These are phyloP conservation scores for Poeciliopsis retropinna DNA, from an alignment of 2,113 vertebrate genomes.

Conservation along the genomic window DNA sequence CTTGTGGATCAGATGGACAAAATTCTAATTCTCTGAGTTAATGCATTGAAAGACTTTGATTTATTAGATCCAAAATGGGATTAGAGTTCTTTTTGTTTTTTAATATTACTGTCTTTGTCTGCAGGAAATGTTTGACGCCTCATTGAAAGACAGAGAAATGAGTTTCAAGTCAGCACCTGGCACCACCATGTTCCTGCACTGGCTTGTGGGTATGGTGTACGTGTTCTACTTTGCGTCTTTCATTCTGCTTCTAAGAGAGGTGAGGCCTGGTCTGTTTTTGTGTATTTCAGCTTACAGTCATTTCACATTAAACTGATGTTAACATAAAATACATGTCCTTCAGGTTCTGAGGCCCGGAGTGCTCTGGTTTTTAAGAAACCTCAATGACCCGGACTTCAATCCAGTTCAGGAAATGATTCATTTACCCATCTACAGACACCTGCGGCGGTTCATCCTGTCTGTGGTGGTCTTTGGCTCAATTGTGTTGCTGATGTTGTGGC, in stretches of 20 bases:
- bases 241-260: constrained; percentile 96
- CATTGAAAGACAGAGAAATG: constrained; percentile 93
- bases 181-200: constrained; percentile 98
- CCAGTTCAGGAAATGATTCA: constrained; percentile 99
- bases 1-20: too few relatives aligned
- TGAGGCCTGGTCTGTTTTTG: constrained; percentile 42
- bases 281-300: background rate
- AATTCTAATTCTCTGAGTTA: background rate
- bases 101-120: constrained; percentile 14
- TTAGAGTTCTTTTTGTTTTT: background rate
- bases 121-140: constrained; percentile 99
- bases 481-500: constrained; percentile 98
- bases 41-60: background rate
- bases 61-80: background rate
- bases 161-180: constrained; percentile 98
- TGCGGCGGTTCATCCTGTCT: constrained; percentile 96
- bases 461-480: constrained; percentile 99
- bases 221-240: constrained; percentile 99
- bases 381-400: constrained; percentile 99
- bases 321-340: background rate
- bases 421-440: constrained; percentile 96
- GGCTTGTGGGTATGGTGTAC: constrained; percentile 99
- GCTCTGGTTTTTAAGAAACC: constrained; percentile 98
- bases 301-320: background rate
- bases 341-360: constrained; percentile 97